phyloP scores from a whole-genome alignment of 2,888 invertebrate species.

The Tenthredo distinguenda region DNA sequence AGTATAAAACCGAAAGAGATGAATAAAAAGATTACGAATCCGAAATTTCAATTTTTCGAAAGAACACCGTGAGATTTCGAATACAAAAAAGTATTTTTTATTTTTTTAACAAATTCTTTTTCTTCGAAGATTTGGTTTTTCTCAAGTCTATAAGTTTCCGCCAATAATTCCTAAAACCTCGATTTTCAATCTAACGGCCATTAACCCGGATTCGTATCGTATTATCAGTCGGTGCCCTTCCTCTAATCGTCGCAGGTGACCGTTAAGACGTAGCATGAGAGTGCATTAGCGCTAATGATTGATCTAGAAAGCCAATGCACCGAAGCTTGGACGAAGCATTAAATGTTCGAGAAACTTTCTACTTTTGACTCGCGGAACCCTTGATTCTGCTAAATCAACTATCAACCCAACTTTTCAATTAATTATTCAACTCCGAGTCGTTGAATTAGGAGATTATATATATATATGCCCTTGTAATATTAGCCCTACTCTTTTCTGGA shows the following conservation, averaged over 20 bases:
- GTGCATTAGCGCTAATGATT: neutral
- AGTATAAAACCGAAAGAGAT: neutral
- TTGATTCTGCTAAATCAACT: neutral
- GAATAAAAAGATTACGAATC: neutral
- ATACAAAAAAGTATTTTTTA: neutral
- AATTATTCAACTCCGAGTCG: neutral
- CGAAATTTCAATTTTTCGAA: neutral
- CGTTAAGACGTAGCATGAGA: neutral
- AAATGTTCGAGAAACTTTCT: too few relatives aligned
- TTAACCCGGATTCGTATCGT: neutral
- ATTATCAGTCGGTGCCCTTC: neutral
- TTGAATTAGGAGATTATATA: neutral
- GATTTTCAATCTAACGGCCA: neutral
- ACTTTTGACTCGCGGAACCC: too few relatives aligned
- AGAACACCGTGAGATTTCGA: too few relatives aligned
- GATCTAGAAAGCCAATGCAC: neutral
- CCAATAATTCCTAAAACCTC: neutral
- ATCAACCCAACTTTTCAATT: neutral
- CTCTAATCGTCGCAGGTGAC: neutral
- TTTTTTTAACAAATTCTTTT: neutral
- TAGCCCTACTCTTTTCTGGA: neutral
- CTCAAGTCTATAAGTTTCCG: too few relatives aligned
- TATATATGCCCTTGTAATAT: neutral
- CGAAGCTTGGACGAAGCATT: neutral
- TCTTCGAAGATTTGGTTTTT: too few relatives aligned